These are phyloP conservation scores for Tamandua tetradactyla DNA, from an alignment of 2,797 vertebrate genomes.

Conservation along the genomic window DNA sequence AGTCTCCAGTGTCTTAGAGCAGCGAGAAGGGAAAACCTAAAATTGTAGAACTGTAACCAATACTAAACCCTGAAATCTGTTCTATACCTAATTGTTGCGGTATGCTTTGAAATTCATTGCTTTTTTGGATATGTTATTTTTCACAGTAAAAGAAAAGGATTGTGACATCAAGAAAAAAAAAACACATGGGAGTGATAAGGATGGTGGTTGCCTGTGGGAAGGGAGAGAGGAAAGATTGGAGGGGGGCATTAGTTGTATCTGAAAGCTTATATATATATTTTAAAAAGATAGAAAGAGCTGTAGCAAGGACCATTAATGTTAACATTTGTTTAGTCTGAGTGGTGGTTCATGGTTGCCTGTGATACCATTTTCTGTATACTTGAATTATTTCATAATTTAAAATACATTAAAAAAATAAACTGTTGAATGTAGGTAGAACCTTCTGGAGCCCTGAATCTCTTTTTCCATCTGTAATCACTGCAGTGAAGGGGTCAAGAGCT, in stretches of 20 bases:
- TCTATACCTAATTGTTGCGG: too few relatives aligned
- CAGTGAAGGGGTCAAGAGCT: neutral
- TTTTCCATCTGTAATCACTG: neutral
- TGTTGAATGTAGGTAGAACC: neutral
- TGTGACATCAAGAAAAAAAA: too few relatives aligned
- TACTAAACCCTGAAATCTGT: too few relatives aligned
- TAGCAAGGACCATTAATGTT: neutral
- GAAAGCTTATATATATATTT: neutral
- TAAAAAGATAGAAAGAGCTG: neutral
- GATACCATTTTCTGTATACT: neutral
- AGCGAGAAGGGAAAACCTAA: too few relatives aligned
- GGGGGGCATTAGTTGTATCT: neutral
- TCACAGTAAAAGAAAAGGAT: too few relatives aligned
- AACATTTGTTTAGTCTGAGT: constrained; percentile 7
- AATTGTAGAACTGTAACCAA: too few relatives aligned
- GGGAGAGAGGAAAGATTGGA: too few relatives aligned
- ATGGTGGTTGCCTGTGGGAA: neutral
- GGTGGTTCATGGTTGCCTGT: neutral
- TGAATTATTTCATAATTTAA: neutral
- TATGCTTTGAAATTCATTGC: too few relatives aligned
- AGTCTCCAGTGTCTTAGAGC: too few relatives aligned
- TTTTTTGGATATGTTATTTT: too few relatives aligned
- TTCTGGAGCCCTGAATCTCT: neutral
- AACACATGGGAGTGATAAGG: neutral
- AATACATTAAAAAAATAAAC: too few relatives aligned